A percentile compares a stretch with the other conserved stretches of the same genome.
phyloP scores from a whole-genome alignment of 23 tunicate genomes.

The Trididemnum miniatum region DNA sequence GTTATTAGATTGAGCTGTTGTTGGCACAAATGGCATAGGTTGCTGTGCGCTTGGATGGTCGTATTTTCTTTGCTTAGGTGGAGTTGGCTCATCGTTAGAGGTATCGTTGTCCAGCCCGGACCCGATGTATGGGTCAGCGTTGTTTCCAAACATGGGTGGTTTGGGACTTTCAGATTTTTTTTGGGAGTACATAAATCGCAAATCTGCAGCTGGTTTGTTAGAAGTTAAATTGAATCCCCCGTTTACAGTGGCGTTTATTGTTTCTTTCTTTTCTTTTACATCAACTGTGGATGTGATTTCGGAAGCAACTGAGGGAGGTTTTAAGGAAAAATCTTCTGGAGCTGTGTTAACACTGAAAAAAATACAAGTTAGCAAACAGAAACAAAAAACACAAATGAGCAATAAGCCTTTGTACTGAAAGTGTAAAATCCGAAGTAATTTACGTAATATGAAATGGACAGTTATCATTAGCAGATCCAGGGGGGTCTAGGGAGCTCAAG shows the following conservation, averaged over 20 bases:
- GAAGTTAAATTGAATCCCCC: slow-evolving; percentile 58
- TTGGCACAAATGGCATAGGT: slow-evolving; percentile 10
- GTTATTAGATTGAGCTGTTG: slow-evolving; percentile 15
- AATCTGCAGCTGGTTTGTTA: slow-evolving; percentile 64
- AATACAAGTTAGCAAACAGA: too few species aligned
- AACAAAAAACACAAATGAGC: too few species aligned
- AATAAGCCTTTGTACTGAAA: too few species aligned
- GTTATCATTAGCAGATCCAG: not conserved
- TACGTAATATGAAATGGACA: too few species aligned
- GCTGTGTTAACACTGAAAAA: slow-evolving; percentile 64
- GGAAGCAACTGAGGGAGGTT: slow-evolving; percentile 53
- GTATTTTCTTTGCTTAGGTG: slow-evolving; percentile 14
- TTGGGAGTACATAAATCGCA: slow-evolving; percentile 47
- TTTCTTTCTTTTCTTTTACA: slow-evolving; percentile 37
- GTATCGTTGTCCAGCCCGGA: slow-evolving; percentile 6
- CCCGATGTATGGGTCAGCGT: slow-evolving; percentile 76
- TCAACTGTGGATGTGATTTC: not conserved
- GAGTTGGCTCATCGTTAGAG: slow-evolving; percentile 34
- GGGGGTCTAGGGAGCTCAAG: too few species aligned
- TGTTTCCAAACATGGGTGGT: slow-evolving; percentile 28
- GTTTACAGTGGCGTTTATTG: slow-evolving; percentile 18
- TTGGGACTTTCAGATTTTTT: slow-evolving; percentile 30
- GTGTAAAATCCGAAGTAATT: too few species aligned
- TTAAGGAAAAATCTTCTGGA: slow-evolving; percentile 89
- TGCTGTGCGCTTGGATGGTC: not conserved